Evolutionary conservation across 1,140 invertebrate species (phyloP).

Genomic region (Drosophila pandora): DNA sequence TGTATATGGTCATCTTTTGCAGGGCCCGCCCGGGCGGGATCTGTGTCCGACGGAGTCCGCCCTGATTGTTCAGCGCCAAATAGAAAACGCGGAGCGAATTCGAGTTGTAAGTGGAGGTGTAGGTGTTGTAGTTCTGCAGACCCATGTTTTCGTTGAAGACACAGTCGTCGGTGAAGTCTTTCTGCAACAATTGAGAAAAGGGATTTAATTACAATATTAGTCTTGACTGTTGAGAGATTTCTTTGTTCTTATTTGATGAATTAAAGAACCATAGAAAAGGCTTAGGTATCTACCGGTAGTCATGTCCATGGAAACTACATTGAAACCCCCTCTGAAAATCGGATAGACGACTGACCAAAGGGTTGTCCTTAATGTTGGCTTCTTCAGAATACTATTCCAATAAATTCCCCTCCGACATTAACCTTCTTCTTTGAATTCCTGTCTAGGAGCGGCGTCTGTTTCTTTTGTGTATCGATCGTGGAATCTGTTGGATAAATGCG

Average conservation of each 20-base stretch:
- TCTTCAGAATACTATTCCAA: neutral
- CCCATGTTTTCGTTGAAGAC: slow-evolving; percentile 94
- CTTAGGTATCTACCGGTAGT: neutral
- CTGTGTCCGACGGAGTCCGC: slow-evolving; percentile 88
- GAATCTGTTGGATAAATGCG: slow-evolving; percentile 74
- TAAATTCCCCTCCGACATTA: neutral
- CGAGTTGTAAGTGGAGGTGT: slow-evolving; percentile 90
- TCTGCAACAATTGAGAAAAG: slow-evolving; percentile 87
- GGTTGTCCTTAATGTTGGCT: neutral
- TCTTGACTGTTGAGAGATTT: too few species aligned
- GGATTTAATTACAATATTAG: neutral
- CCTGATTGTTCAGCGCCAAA: slow-evolving; percentile 89
- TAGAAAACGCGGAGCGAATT: slow-evolving; percentile 89
- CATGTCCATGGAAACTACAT: neutral
- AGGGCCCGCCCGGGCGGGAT: slow-evolving; percentile 87
- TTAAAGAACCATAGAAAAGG: too few species aligned
- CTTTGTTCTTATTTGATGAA: too few species aligned
- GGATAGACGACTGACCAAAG: slow-evolving; percentile 5
- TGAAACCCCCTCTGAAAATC: too few species aligned
- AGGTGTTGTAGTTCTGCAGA: slow-evolving; percentile 93
- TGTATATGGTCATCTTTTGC: slow-evolving; percentile 89
- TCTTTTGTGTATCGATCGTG: slow-evolving; percentile 46
- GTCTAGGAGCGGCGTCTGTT: slow-evolving; percentile 34
- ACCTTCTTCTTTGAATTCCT: slow-evolving; percentile 29
- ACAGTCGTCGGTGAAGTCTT: slow-evolving; percentile 91